A percentile compares a stretch with the other conserved stretches of the same genome.
These are phyloP conservation scores for Agonopterix heracliana DNA, from an alignment of 2,888 invertebrate species.

Conservation along the genomic window DNA sequence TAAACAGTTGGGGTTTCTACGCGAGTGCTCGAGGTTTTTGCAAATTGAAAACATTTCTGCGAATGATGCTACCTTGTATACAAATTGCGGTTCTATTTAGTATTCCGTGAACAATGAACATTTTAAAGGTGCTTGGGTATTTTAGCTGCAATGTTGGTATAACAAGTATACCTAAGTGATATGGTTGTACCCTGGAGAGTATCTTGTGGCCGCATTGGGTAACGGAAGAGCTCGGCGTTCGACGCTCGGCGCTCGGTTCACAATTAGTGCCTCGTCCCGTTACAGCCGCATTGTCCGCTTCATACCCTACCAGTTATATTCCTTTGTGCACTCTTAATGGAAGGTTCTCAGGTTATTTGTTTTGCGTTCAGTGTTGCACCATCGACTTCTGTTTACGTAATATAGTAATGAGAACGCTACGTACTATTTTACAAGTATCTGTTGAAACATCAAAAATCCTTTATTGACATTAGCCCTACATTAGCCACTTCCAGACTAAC, in stretches of 20 bases:
- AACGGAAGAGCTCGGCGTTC: slow-evolving; percentile 61
- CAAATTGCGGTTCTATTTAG: neutral
- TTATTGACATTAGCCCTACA: too few species aligned
- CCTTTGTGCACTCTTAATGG: slow-evolving; percentile 62
- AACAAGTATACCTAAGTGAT: neutral
- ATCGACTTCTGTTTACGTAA: slow-evolving; percentile 36
- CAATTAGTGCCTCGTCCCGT: slow-evolving; percentile 69
- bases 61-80: neutral
- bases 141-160: neutral
- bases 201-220: slow-evolving; percentile 29
- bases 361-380: slow-evolving; percentile 41
- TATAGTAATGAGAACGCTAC: slow-evolving; percentile 10
- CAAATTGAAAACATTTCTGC: slow-evolving; percentile 12
- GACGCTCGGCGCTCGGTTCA: slow-evolving; percentile 53
- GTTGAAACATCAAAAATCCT: too few species aligned
- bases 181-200: slow-evolving; percentile 31
- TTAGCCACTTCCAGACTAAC: too few species aligned
- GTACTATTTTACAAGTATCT: slow-evolving; percentile 1
- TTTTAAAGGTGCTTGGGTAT: neutral
- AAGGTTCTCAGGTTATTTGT: slow-evolving; percentile 54
- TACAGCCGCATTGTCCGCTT: slow-evolving; percentile 63
- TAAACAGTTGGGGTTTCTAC: slow-evolving; percentile 32
- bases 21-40: slow-evolving; percentile 22
- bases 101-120: neutral
- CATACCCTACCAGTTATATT: slow-evolving; percentile 54